Conservation (phyloP, 2,797 vertebrate genomes). For the Artibeus jamaicensis region DNA sequence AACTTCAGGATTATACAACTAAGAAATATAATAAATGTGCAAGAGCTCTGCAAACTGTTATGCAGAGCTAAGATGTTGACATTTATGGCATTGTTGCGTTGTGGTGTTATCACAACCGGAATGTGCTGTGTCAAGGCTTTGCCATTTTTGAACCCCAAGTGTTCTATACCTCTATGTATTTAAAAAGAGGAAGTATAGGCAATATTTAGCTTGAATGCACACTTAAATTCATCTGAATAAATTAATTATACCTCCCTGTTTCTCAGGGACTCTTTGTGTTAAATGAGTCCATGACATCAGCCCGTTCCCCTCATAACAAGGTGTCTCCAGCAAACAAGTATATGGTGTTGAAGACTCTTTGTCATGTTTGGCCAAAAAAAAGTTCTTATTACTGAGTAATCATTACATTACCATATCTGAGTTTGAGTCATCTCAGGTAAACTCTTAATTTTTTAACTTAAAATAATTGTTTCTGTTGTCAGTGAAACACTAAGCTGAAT, state of each 20-base stretch:
- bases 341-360: neutral
- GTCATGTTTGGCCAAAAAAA: neutral
- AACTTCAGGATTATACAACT: neutral
- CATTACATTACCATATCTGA: neutral
- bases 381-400: neutral
- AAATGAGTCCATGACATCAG: neutral
- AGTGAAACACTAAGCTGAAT: conserved; percentile 74
- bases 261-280: neutral
- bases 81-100: neutral
- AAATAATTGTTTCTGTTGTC: conserved; percentile 76
- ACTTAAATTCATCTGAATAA: neutral
- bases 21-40: neutral
- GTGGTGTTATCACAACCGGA: neutral
- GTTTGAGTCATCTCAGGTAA: conserved; percentile 78
- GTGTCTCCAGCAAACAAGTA: neutral
- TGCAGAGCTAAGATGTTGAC: neutral
- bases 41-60: neutral
- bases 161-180: neutral
- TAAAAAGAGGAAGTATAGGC: neutral
- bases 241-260: neutral
- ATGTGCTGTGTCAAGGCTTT: neutral
- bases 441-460: conserved; percentile 77
- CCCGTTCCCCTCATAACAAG: neutral
- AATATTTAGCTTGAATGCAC: neutral
- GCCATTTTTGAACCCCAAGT: neutral